phyloP scores from a whole-genome alignment of 2,888 invertebrate species.

The Epiblema foenella region DNA sequence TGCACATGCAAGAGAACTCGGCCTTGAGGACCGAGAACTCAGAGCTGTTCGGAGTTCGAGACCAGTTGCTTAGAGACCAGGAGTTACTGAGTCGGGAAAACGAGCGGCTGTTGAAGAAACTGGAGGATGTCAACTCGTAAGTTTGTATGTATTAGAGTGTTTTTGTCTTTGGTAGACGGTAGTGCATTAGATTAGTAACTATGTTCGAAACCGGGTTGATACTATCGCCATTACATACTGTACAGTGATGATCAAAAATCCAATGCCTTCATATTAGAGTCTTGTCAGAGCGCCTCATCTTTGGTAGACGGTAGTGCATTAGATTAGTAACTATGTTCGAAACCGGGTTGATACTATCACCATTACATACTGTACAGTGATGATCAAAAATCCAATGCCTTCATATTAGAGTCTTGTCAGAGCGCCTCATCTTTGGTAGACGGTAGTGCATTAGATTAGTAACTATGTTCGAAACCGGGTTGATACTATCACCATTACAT shows the following conservation, averaged over 20 bases:
- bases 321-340: neutral
- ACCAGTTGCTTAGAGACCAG: constrained; percentile 93
- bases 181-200: constrained; percentile 15
- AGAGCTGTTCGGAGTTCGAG: constrained; percentile 91
- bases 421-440: constrained; percentile 47
- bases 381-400: too few relatives aligned
- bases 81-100: constrained; percentile 96
- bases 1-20: constrained; percentile 93
- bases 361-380: too few relatives aligned
- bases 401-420: too few relatives aligned
- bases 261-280: too few relatives aligned
- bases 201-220: too few relatives aligned
- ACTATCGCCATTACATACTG: too few relatives aligned
- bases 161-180: constrained; percentile 44
- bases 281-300: too few relatives aligned
- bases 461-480: too few relatives aligned
- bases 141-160: constrained; percentile 83
- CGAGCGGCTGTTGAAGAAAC: constrained; percentile 92
- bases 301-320: constrained; percentile 42
- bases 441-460: constrained; percentile 16
- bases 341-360: too few relatives aligned
- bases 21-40: constrained; percentile 93
- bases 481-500: too few relatives aligned
- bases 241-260: too few relatives aligned
- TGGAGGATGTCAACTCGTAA: constrained; percentile 95